Conservation (phyloP, 2,888 invertebrate genomes). For the Apantesis nais region DNA sequence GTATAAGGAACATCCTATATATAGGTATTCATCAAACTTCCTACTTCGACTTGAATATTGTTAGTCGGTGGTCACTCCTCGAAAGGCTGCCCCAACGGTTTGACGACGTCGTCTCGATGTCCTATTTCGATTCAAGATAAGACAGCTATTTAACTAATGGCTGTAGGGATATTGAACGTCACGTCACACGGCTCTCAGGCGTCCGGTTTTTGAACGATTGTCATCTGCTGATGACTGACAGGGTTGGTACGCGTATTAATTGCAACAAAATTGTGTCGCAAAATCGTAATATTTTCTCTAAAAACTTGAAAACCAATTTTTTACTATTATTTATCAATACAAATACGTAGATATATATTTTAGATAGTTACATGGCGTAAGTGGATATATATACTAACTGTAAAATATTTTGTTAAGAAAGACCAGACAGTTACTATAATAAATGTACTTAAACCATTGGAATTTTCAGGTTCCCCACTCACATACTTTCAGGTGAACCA, state of each 20-base stretch:
- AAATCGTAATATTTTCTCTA: not conserved
- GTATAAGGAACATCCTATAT: not conserved
- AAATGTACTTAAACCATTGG: not conserved
- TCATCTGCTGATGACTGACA: slow-evolving; percentile 75
- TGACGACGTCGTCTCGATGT: slow-evolving; percentile 28
- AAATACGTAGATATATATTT: too few species aligned
- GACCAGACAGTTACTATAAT: not conserved
- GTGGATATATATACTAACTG: too few species aligned
- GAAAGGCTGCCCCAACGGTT: slow-evolving; percentile 7
- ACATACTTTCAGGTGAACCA: slow-evolving; percentile 8
- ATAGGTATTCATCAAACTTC: not conserved
- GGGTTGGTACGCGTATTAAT: slow-evolving; percentile 55
- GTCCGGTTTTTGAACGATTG: slow-evolving; percentile 81
- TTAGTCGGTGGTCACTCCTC: slow-evolving; percentile 6
- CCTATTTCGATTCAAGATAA: slow-evolving; percentile 47
- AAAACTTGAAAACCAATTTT: too few species aligned
- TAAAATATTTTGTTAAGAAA: not conserved
- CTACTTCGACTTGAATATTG: slow-evolving; percentile 2
- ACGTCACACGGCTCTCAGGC: slow-evolving; percentile 53
- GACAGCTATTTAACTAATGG: slow-evolving; percentile 45
- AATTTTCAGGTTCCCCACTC: slow-evolving; percentile 3
- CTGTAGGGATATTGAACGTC: slow-evolving; percentile 76
- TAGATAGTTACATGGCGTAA: too few species aligned
- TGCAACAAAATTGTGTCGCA: not conserved
- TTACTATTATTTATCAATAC: too few species aligned